phyloP scores from a whole-genome alignment of 2,113 vertebrate species.

The Bagarius yarrelli region DNA sequence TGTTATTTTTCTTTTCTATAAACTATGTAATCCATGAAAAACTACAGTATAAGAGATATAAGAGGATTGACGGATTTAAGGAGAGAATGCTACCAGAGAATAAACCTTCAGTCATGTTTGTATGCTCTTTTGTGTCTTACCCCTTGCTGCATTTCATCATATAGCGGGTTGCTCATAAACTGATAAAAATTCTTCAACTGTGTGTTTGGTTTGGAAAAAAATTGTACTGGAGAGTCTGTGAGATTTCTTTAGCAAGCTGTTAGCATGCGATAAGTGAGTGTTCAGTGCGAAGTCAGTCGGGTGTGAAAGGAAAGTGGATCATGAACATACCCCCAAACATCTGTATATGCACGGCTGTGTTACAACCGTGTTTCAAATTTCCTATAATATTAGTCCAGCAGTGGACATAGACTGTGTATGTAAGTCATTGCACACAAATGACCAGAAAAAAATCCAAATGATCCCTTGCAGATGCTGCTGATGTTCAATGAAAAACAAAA shows the following conservation, averaged over 20 bases:
- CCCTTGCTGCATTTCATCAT: neutral
- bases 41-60: neutral
- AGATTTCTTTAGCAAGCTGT: neutral
- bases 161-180: neutral
- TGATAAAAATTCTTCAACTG: neutral
- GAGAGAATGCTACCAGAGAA: neutral
- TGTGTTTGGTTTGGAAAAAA: neutral
- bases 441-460: neutral
- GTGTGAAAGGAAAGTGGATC: neutral
- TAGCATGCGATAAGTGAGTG: neutral
- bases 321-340: constrained; percentile 2
- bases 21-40: neutral
- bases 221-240: neutral
- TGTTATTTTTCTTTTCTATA: neutral
- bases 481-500: constrained; percentile 34
- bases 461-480: constrained; percentile 33
- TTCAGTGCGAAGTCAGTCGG: neutral
- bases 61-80: neutral
- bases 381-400: constrained; percentile 15
- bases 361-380: neutral
- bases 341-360: neutral
- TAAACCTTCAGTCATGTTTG: too few relatives aligned
- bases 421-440: constrained; percentile 69
- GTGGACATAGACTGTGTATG: constrained; percentile 16
- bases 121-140: neutral